These are phyloP conservation scores for Syrista parreyssii DNA, from an alignment of 2,888 invertebrate species.

Conservation along the genomic window DNA sequence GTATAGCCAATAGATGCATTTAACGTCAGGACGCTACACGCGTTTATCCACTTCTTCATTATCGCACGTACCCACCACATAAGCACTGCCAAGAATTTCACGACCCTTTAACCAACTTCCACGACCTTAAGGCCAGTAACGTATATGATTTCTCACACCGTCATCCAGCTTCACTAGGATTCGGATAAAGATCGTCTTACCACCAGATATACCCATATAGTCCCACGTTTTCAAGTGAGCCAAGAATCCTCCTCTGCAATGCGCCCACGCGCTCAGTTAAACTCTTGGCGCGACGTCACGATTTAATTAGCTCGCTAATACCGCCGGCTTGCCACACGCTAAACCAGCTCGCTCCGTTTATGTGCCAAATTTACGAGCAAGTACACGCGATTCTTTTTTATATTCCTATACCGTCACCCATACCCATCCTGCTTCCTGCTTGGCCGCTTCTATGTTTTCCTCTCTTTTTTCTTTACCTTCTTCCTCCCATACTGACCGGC, in stretches of 20 bases:
- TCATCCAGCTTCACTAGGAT: neutral
- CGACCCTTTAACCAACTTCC: neutral
- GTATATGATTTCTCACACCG: neutral
- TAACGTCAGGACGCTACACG: neutral
- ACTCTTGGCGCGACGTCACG: slow-evolving; percentile 37
- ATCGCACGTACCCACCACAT: neutral
- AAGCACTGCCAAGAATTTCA: neutral
- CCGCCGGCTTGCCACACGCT: slow-evolving; percentile 7
- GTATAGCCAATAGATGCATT: neutral
- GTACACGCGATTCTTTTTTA: neutral
- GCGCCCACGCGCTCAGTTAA: slow-evolving; percentile 39
- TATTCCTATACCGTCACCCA: neutral
- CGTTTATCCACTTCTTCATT: neutral
- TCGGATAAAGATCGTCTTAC: neutral
- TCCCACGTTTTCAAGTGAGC: slow-evolving; percentile 14
- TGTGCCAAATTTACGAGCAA: slow-evolving; percentile 14
- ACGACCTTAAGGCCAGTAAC: too few species aligned
- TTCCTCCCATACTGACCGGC: neutral
- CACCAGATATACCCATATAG: neutral
- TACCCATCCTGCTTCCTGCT: neutral
- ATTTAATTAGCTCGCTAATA: slow-evolving; percentile 45
- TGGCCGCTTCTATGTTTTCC: neutral
- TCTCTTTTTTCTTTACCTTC: neutral
- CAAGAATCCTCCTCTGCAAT: slow-evolving; percentile 46
- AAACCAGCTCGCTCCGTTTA: slow-evolving; percentile 9